Evolutionary conservation across 1,140 invertebrate species (phyloP).

Genomic region (Pogonomyrmex barbatus): DNA sequence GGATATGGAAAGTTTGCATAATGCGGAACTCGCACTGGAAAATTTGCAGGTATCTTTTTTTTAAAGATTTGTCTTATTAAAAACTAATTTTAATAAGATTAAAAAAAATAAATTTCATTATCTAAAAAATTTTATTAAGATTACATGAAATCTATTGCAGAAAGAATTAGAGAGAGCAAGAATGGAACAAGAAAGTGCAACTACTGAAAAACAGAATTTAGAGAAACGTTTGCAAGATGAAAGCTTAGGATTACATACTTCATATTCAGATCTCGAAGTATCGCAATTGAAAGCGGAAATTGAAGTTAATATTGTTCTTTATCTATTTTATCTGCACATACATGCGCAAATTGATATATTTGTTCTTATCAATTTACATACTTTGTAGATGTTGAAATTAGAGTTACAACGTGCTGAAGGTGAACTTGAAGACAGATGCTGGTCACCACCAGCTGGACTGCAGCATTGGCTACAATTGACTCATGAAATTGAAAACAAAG

Average conservation of each 20-base stretch:
- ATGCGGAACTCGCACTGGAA: conserved; percentile 94
- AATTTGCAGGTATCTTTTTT: conserved; percentile 90
- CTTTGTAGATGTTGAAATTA: conserved; percentile 90
- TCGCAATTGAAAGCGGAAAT: conserved; percentile 93
- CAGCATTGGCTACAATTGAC: conserved; percentile 98
- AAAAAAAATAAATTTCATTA: conserved; percentile 35
- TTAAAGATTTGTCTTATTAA: not conserved
- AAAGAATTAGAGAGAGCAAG: conserved; percentile 88
- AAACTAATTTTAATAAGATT: not conserved
- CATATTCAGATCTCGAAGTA: conserved; percentile 93
- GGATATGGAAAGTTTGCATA: conserved; percentile 96
- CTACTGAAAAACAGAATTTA: conserved; percentile 93
- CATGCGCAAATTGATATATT: not conserved
- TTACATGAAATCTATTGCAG: conserved; percentile 77
- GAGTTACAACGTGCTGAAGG: conserved; percentile 95
- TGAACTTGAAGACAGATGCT: conserved; percentile 94
- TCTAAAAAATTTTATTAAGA: conserved; percentile 1
- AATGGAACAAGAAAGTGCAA: conserved; percentile 91
- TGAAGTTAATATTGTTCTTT: conserved; percentile 86
- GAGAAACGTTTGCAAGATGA: conserved; percentile 92
- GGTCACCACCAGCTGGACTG: conserved; percentile 94
- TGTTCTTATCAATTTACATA: conserved; percentile 31
- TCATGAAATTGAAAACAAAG: conserved; percentile 96
- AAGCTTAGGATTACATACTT: conserved; percentile 89
- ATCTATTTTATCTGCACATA: not conserved